Conservation (phyloP, 2,888 invertebrate genomes). For the Dendrolimus houi region DNA sequence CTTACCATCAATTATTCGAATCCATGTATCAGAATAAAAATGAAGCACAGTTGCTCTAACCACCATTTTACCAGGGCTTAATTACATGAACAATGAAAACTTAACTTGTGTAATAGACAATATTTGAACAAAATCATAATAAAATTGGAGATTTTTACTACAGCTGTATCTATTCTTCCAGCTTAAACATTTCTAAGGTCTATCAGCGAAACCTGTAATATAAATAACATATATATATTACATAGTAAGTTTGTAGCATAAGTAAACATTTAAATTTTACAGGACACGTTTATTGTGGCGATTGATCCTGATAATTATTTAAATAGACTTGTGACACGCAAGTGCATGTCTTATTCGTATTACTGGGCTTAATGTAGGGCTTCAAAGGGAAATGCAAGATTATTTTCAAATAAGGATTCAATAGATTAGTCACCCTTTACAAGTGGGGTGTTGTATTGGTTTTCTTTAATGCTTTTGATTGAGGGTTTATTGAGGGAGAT, state of each 20-base stretch:
- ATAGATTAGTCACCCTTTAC: conserved; percentile 17
- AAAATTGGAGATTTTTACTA: too few species aligned
- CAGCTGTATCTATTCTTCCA: too few species aligned
- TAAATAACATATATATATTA: too few species aligned
- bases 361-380: conserved; percentile 21
- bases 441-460: conserved; percentile 13
- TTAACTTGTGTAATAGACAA: too few species aligned
- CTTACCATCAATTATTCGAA: too few species aligned
- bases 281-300: conserved; percentile 30
- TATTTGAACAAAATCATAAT: too few species aligned
- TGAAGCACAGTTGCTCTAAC: too few species aligned
- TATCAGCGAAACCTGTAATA: too few species aligned
- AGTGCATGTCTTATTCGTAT: conserved; percentile 22
- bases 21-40: too few species aligned
- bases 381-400: conserved; percentile 19
- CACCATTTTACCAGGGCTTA: too few species aligned
- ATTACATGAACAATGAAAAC: too few species aligned
- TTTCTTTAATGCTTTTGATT: not conserved
- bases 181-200: too few species aligned
- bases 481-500: not conserved
- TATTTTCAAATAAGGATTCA: conserved; percentile 15
- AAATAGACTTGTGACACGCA: conserved; percentile 38
- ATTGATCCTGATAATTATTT: conserved; percentile 54
- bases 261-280: conserved; percentile 11
- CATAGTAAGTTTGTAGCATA: not conserved